These are phyloP conservation scores for Pipistrellus pygmaeus DNA, from an alignment of 2,797 vertebrate genomes.

Conservation along the genomic window DNA sequence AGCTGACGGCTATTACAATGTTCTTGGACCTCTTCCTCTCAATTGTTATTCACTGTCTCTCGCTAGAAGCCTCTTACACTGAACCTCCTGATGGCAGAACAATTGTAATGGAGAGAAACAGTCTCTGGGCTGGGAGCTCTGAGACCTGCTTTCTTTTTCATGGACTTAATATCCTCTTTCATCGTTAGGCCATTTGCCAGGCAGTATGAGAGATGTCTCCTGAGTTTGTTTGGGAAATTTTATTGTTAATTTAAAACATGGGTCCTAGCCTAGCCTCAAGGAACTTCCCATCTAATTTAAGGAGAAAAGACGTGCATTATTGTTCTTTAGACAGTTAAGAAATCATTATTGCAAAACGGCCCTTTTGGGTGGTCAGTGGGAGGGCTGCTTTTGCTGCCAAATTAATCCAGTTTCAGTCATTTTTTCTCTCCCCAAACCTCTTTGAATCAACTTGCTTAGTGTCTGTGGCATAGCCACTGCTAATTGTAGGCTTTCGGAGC, in stretches of 20 bases:
- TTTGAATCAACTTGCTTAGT: constrained; percentile 37
- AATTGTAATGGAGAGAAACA: background rate
- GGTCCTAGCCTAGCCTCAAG: constrained; percentile 51
- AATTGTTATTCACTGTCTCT: background rate
- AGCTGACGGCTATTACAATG: background rate
- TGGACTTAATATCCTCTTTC: background rate
- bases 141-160: background rate
- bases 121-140: background rate
- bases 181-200: background rate
- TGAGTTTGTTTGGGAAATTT: constrained; percentile 7
- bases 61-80: background rate
- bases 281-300: constrained; percentile 50
- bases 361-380: background rate
- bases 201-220: background rate
- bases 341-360: constrained; percentile 60
- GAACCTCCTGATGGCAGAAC: background rate
- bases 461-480: background rate
- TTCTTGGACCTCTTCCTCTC: constrained; percentile 16
- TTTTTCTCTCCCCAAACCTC: background rate
- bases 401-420: background rate
- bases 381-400: background rate
- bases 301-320: constrained; percentile 27
- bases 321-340: constrained; percentile 54
- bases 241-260: constrained; percentile 59
- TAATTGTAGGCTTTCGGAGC: background rate